A percentile compares a stretch with the other conserved stretches of the same genome.
These are phyloP conservation scores for Polia nebulosa DNA, from an alignment of 2,888 invertebrate genomes.

Conservation along the genomic window DNA sequence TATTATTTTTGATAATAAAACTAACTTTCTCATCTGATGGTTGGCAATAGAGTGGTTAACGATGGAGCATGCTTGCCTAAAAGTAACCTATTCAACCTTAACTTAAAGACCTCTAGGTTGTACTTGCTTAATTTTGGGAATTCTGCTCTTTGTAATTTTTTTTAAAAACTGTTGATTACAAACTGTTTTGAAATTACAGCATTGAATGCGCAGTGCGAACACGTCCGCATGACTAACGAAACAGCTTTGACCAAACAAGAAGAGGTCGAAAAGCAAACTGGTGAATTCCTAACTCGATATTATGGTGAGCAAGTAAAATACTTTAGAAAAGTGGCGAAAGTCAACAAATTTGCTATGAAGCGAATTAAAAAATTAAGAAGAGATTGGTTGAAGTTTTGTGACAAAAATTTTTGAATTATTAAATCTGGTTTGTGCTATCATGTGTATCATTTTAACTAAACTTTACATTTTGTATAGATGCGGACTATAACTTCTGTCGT, in stretches of 20 bases:
- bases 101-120: no score
- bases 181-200: no score
- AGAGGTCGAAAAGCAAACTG: neutral
- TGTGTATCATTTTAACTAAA: slow-evolving; percentile 5
- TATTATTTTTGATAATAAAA: no score
- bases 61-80: neutral
- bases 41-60: neutral
- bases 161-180: no score
- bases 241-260: neutral
- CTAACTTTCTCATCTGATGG: no score
- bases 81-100: neutral
- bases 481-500: no score
- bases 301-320: slow-evolving; percentile 19
- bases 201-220: neutral
- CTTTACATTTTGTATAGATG: neutral
- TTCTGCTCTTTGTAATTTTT: no score
- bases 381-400: slow-evolving; percentile 27
- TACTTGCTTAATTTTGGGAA: no score
- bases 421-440: neutral
- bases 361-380: slow-evolving; percentile 23
- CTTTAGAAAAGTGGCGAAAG: slow-evolving; percentile 5
- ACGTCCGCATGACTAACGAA: neutral
- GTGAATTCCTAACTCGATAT: neutral
- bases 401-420: slow-evolving; percentile 20
- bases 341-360: slow-evolving; percentile 30